phyloP scores from a whole-genome alignment of 2,888 invertebrate genomes.

The Asteroscopus sphinx region DNA sequence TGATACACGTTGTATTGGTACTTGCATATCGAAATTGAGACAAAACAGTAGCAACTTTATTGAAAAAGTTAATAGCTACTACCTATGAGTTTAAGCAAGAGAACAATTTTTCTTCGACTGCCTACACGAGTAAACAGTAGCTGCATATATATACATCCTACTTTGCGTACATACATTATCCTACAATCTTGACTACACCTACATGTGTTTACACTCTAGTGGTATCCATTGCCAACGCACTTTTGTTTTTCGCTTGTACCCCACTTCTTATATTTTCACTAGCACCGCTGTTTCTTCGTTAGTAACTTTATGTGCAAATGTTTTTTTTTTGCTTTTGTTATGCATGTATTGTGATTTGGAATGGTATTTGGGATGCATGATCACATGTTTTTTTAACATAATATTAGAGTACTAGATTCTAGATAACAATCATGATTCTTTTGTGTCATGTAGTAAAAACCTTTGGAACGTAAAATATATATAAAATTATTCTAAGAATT shows the following conservation, averaged over 20 bases:
- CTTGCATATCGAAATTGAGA: no score
- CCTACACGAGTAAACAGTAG: conserved; percentile 47
- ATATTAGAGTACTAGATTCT: conserved; percentile 17
- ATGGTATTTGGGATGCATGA: conserved; percentile 5
- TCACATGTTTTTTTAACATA: conserved; percentile 25
- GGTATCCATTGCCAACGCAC: conserved; percentile 16
- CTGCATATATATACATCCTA: conserved; percentile 38
- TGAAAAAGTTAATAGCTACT: no score
- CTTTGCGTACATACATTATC: conserved; percentile 52
- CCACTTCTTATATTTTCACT: conserved; percentile 19
- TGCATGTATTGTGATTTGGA: conserved; percentile 24
- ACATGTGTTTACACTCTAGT: conserved; percentile 51
- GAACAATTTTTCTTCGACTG: conserved; percentile 53
- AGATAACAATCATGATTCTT: conserved; percentile 20
- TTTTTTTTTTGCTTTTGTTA: conserved; percentile 1
- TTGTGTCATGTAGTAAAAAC: conserved; percentile 22
- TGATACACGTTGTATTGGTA: no score
- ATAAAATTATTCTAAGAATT: conserved; percentile 3
- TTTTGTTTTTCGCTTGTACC: conserved; percentile 16
- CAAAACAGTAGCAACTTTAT: neutral
- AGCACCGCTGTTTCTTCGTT: conserved; percentile 25
- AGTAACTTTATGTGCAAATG: conserved; percentile 25
- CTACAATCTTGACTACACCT: conserved; percentile 49
- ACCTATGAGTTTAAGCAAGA: no score
- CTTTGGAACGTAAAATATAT: conserved; percentile 9